phyloP scores from a whole-genome alignment of 2,797 vertebrate species.

The Hephaestus fuliginosus region DNA sequence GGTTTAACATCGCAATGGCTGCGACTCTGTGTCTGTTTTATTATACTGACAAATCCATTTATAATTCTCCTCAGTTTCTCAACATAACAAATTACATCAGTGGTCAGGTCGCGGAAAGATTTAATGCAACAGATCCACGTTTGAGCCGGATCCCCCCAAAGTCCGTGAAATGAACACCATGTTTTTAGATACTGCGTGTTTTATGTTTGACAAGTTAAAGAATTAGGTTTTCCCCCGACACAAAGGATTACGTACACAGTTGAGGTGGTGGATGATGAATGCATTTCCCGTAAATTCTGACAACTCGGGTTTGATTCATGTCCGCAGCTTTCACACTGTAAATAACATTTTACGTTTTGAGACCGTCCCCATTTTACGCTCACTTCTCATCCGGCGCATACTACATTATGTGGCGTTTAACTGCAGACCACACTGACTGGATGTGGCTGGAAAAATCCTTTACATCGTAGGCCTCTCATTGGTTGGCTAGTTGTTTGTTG shows the following conservation, averaged over 20 bases:
- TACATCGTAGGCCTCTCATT: background rate
- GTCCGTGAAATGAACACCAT: conserved; percentile 24
- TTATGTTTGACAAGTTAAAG: background rate
- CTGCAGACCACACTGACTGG: background rate
- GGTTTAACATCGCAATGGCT: conserved; percentile 12
- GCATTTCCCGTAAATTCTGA: background rate
- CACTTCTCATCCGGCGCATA: background rate
- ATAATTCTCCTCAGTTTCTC: conserved; percentile 39
- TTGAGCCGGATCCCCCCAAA: background rate
- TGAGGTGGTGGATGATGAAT: conserved; percentile 8
- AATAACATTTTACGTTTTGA: background rate
- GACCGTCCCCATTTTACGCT: background rate
- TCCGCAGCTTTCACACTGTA: background rate
- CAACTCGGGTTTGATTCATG: conserved; percentile 4
- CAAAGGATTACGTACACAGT: background rate
- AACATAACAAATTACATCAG: conserved; percentile 57
- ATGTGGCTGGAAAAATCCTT: background rate
- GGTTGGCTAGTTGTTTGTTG: background rate
- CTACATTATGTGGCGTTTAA: background rate
- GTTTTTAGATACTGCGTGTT: conserved; percentile 1
- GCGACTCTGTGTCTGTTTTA: conserved; percentile 48
- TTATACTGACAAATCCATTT: conserved; percentile 50
- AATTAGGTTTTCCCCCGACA: background rate
- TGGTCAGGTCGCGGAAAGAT: background rate
- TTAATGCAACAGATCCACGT: conserved; percentile 1